Percentiles rank a stretch among this genome's conserved stretches.
Evolutionary conservation across 2,797 vertebrate species (phyloP).

Genomic region (Liasis olivaceus): DNA sequence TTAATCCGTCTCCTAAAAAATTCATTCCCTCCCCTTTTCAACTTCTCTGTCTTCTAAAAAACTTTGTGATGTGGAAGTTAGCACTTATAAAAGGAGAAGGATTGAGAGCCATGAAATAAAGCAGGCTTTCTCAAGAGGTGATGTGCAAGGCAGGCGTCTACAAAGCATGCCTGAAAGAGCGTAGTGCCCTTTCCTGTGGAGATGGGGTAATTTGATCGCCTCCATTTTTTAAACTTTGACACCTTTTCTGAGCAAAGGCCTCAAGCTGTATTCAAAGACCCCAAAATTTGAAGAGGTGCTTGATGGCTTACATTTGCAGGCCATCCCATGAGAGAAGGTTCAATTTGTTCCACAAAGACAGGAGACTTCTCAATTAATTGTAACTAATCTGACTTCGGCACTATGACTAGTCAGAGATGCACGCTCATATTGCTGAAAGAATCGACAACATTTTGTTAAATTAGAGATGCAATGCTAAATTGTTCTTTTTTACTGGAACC

Average conservation of each 20-base stretch:
- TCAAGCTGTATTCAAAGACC: slow-evolving; percentile 71
- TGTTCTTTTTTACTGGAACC: neutral
- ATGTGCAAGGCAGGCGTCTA: slow-evolving; percentile 75
- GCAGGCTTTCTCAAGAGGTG: slow-evolving; percentile 80
- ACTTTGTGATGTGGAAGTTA: slow-evolving; percentile 80
- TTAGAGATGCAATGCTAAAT: neutral
- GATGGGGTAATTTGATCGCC: slow-evolving; percentile 79
- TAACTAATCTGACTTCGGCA: slow-evolving; percentile 8
- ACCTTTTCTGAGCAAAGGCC: slow-evolving; percentile 64
- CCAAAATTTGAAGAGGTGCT: slow-evolving; percentile 62
- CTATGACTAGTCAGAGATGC: neutral
- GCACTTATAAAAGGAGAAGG: slow-evolving; percentile 76
- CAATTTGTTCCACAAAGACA: neutral
- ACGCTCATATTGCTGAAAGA: neutral
- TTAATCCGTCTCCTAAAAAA: slow-evolving; percentile 82
- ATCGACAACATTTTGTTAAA: neutral
- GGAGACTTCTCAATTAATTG: neutral
- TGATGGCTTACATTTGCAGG: slow-evolving; percentile 64
- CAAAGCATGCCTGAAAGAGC: slow-evolving; percentile 71
- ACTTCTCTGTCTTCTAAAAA: slow-evolving; percentile 56
- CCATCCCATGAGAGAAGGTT: neutral
- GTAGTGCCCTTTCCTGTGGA: slow-evolving; percentile 70
- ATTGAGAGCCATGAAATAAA: slow-evolving; percentile 78
- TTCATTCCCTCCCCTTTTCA: slow-evolving; percentile 41
- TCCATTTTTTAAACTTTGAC: slow-evolving; percentile 69